Evolutionary conservation across 2,888 invertebrate species (phyloP), one percentile per base, ranked within the genome.

Genomic region (Tricholauxania praeusta): DNA sequence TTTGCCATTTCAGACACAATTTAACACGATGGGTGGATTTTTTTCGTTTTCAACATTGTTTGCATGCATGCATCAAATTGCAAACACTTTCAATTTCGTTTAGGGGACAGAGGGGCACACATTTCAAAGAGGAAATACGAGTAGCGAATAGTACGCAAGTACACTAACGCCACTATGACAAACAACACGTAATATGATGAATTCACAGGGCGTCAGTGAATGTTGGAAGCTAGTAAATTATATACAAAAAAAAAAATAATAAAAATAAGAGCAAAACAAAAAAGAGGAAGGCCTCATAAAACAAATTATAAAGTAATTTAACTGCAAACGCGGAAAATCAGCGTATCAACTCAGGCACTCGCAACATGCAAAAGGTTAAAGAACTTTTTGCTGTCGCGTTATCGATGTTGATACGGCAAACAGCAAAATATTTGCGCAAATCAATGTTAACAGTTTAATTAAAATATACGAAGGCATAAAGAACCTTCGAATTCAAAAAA

Each of bases 311-410:
- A 52, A 51, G 49, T 39, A 69, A 69, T 28, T 57, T 55, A 55
- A 57, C 55, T 55, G 55, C 55, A 57, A 67, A n/a, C 51, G 14
- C 28, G 19, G 22, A 19, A 19, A 12, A 17, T 39, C 12, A 28
- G 47, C 14, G 17, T 10, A 62, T 53, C 57, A 62, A 39, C 52
- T 52, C 62, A 39, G 39, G 39, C 39, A 39, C 10, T 39, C 39
- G 39, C 39, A 39, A 39, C 39, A 70, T 62, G 69, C 69, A 60
- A 70, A 19, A 70, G 69, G 69, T 70, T 62, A 62, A 60, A 47
- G 62, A 70, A 70, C 69, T 22, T 67, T 47, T 57, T 49, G 22
- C 10, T 53, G 53, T 52, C 53, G 15, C 53, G 15, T 53, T 53
- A 53, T 28, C 52, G 53, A 48, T 57, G 53, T 67, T 57, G 64